phyloP scores from a whole-genome alignment of 2,113 vertebrate genomes.

The Stigmatopora argus region DNA sequence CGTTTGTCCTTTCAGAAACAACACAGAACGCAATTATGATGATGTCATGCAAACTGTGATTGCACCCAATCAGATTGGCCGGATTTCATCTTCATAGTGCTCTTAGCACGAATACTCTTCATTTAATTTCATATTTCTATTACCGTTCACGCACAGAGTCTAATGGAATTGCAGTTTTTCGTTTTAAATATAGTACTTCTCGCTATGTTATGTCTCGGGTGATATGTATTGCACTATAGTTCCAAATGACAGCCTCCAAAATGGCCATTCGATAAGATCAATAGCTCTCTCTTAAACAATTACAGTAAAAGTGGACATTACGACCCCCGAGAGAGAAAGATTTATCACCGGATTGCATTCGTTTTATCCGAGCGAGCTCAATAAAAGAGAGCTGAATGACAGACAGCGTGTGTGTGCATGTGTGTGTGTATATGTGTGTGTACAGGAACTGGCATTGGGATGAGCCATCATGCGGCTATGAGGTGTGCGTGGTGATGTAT shows the following conservation, averaged over 20 bases:
- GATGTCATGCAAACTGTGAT: neutral
- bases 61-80: neutral
- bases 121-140: neutral
- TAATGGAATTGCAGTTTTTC: neutral
- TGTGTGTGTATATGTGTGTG: slow-evolving; percentile 20
- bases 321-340: neutral
- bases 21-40: neutral
- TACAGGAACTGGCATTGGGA: slow-evolving; percentile 90
- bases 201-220: neutral
- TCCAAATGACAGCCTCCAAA: slow-evolving; percentile 1
- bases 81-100: neutral
- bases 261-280: slow-evolving; percentile 2
- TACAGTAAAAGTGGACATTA: slow-evolving; percentile 12
- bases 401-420: neutral
- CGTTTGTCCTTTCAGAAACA: too few relatives aligned
- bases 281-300: slow-evolving; percentile 11
- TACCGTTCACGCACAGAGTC: neutral
- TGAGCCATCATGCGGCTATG: slow-evolving; percentile 90
- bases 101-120: neutral
- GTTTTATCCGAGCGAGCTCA: neutral
- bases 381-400: neutral
- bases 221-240: neutral
- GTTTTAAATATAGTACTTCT: slow-evolving; percentile 4
- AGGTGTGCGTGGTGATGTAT: slow-evolving; percentile 95
- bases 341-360: neutral